phyloP scores from a whole-genome alignment of 2,113 vertebrate genomes.

The Nothobranchius kuhntae region DNA sequence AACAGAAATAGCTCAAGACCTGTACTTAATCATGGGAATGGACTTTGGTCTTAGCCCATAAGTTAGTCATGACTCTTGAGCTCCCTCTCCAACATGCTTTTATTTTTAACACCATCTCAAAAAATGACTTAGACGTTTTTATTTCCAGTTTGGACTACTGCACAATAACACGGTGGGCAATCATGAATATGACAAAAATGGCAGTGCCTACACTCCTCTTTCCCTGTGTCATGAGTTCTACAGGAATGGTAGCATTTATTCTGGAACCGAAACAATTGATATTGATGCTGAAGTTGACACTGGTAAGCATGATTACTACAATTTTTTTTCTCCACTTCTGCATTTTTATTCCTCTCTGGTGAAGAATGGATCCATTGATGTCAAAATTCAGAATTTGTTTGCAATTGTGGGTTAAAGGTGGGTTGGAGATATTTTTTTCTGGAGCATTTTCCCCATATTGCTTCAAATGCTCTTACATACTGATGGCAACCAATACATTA shows the following conservation, averaged over 20 bases:
- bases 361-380: background rate
- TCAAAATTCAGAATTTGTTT: background rate
- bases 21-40: slow-evolving; percentile 9
- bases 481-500: too few relatives aligned
- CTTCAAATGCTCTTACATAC: too few relatives aligned
- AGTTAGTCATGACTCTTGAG: background rate
- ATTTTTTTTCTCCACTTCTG: background rate
- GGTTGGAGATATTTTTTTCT: too few relatives aligned
- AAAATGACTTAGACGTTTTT: background rate
- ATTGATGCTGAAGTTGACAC: slow-evolving; percentile 88
- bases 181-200: slow-evolving; percentile 86
- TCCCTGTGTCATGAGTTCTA: slow-evolving; percentile 89
- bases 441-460: too few relatives aligned
- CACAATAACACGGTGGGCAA: slow-evolving; percentile 88
- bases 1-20: background rate
- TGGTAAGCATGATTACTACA: slow-evolving; percentile 69
- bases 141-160: slow-evolving; percentile 83
- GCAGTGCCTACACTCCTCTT: slow-evolving; percentile 73
- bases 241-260: slow-evolving; percentile 83
- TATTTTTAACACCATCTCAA: background rate
- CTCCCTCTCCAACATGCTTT: background rate
- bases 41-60: slow-evolving; percentile 45
- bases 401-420: too few relatives aligned
- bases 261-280: slow-evolving; percentile 91
- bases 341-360: background rate